Evolutionary conservation across 2,888 invertebrate species (phyloP).

Genomic region (Heliconius ethilla): DNA sequence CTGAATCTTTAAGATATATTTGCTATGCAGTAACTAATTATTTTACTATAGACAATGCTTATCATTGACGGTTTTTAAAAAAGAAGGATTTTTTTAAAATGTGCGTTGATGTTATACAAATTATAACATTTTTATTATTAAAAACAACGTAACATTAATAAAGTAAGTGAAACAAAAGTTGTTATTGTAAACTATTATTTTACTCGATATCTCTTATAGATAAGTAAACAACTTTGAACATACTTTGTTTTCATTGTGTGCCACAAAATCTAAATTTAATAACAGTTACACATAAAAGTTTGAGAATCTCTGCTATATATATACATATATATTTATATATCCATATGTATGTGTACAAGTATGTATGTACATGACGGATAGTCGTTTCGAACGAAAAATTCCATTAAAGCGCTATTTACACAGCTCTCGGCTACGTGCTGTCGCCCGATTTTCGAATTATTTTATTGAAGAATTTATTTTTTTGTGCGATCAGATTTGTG

Average conservation of each 20-base stretch:
- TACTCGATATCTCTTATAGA: neutral
- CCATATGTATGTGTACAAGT: constrained; percentile 20
- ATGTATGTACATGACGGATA: constrained; percentile 45
- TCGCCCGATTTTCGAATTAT: constrained; percentile 49
- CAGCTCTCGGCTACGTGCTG: constrained; percentile 63
- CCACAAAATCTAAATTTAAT: neutral
- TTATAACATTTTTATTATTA: neutral
- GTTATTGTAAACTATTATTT: neutral
- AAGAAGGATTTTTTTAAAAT: too few relatives aligned
- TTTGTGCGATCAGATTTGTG: neutral
- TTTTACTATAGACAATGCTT: too few relatives aligned
- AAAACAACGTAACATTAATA: neutral
- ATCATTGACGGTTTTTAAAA: too few relatives aligned
- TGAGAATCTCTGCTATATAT: neutral
- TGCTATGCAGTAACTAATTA: too few relatives aligned
- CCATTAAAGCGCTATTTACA: constrained; percentile 76
- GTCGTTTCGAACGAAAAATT: constrained; percentile 64
- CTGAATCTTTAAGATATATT: too few relatives aligned
- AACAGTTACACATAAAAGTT: neutral
- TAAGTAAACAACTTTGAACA: neutral
- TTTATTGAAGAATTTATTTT: constrained; percentile 44
- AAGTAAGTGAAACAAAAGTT: neutral
- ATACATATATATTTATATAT: constrained; percentile 17
- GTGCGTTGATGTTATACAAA: too few relatives aligned
- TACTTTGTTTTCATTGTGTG: too few relatives aligned